Base-by-base conservation (phyloP, 2,797 vertebrate genomes). In the Sebastes glaucus region DNA sequence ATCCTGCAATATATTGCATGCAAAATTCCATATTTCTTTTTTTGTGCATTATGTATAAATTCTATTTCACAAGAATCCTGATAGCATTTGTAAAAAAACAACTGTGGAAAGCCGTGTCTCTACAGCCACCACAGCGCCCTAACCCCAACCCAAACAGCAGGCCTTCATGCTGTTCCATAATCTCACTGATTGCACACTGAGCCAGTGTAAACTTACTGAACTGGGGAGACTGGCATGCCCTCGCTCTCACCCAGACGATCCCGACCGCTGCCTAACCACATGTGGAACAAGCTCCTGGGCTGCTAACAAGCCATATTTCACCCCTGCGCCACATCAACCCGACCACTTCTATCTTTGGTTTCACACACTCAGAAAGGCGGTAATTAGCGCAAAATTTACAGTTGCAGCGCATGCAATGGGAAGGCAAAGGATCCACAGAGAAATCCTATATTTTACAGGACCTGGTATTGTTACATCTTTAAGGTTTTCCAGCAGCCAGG, bases 281-380 rank as follows among this genome's bases (percentile, higher is more conserved):
- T 91, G 90, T 90, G 89, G 91, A 89, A 85, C 76, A 72, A 88
- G 84, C 91, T 92, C 85, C 89, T 70, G 78, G 88, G 82, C 85
- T 87, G 92, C 93, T 92, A 92, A 94, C 93, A 90, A 92, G 90
- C 89, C 82, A 33, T 83, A 84, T 82, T 89, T 92, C 89, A 93
- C 90, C 84, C 84, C 66, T 55, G 68, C 61, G 11, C 88, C 92
- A 88, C 92, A 93, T 94, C 90, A 93, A 88, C 81, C 71, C 59
- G 69, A 85, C 89, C 90, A 87, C 82, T 83, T 86, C 87, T 92
- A 86, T 87, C 90, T 87, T 82, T 75, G 90, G 89, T 92, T 93
- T 93, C 88, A 90, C 88, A 84, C 92, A 62, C 80, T 79, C 63
- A 28, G 62, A 81, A 59, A 89, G 81, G 88, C 72, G 64, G 84